Conservation (phyloP, 2,113 vertebrate genomes). For the Merops nubicus region DNA sequence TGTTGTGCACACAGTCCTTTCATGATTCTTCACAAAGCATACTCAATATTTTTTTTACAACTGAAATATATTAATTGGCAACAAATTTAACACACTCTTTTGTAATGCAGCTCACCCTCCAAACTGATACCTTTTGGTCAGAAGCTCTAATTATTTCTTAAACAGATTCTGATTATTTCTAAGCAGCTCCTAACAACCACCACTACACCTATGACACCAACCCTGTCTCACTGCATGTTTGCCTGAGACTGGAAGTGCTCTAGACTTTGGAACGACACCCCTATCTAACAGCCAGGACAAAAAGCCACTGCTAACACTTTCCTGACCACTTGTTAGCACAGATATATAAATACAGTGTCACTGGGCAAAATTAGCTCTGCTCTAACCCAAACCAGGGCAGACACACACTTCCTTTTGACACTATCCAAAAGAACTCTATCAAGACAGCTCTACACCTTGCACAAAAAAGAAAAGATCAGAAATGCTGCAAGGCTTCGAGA, state of each 20-base stretch:
- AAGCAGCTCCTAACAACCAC: too few relatives aligned
- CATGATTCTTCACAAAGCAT: neutral
- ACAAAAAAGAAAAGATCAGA: neutral
- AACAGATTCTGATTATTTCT: too few relatives aligned
- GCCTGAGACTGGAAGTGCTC: neutral
- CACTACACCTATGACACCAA: fast-evolving
- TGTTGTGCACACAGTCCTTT: neutral
- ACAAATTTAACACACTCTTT: neutral
- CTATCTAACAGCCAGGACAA: neutral
- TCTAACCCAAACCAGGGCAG: too few relatives aligned
- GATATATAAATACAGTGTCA: neutral
- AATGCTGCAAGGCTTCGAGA: neutral
- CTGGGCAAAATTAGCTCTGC: too few relatives aligned
- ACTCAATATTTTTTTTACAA: neutral
- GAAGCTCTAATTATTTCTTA: neutral
- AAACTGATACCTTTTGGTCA: neutral
- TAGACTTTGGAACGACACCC: neutral
- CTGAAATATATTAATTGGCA: neutral
- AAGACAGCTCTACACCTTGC: neutral
- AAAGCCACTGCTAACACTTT: neutral
- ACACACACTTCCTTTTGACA: neutral
- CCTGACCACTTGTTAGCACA: neutral
- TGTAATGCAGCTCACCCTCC: neutral
- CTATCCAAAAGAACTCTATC: fast-evolving
- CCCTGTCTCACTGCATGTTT: too few relatives aligned